phyloP scores from a whole-genome alignment of 2,113 vertebrate species.

The Dromas ardeola region DNA sequence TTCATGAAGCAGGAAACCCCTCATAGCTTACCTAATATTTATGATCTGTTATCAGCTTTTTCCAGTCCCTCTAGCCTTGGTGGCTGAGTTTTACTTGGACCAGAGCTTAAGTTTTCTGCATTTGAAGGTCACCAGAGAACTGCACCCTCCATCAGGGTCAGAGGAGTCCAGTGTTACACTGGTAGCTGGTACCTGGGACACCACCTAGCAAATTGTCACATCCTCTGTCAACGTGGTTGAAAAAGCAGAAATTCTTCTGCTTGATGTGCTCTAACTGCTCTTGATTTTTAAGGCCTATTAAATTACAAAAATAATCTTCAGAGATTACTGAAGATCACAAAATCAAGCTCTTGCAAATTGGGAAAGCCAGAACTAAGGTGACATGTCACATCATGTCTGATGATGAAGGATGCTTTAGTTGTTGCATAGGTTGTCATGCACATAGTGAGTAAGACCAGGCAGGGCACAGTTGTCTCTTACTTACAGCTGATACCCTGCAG shows the following conservation, averaged over 20 bases:
- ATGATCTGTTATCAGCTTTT: not conserved
- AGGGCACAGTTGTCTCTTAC: not conserved
- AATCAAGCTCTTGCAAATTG: not conserved
- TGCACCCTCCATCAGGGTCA: not conserved
- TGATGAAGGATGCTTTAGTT: not conserved
- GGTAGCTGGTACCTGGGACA: not conserved
- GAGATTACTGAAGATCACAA: not conserved
- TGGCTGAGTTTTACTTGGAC: not conserved
- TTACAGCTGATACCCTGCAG: not conserved
- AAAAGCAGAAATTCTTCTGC: not conserved
- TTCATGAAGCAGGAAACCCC: not conserved
- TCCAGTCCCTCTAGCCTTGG: not conserved
- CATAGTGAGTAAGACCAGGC: not conserved
- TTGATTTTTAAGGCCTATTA: not conserved
- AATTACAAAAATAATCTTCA: not conserved
- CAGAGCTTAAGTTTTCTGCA: not conserved
- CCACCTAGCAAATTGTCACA: not conserved
- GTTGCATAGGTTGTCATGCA: not conserved
- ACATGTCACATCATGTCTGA: not conserved
- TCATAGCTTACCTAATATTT: not conserved
- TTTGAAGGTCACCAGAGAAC: not conserved
- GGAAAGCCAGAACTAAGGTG: not conserved
- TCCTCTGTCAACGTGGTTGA: not conserved
- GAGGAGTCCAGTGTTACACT: not conserved
- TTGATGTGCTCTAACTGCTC: not conserved